Base-by-base conservation (phyloP, 2,888 invertebrate species). In the Lamellibrachia columna region DNA sequence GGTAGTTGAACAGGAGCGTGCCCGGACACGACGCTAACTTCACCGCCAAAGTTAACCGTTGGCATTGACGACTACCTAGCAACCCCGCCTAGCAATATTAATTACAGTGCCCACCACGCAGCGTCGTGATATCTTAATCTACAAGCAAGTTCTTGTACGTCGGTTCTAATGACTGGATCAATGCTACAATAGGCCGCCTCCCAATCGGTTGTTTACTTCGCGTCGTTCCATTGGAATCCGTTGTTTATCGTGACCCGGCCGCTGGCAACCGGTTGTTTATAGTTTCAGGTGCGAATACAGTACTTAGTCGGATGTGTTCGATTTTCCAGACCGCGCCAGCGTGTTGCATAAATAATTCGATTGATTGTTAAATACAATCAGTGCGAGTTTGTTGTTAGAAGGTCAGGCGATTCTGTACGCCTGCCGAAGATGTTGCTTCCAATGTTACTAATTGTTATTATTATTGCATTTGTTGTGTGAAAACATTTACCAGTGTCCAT, bases 231-330 rank as follows among this genome's bases (percentile, higher is more conserved):
- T 75, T 75, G 75, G 75, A 75, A 15, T 22, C 75, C 75, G n/a
- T 75, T 75, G 75, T 75, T 75, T 75, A 75, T n/a, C 22, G 75
- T 75, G 75, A 75, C 75, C 75, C 75, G 75, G 75, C 75, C 9
- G 15, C 15, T 75, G 22, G 22, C 75, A 75, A 75, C 75, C 75
- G 22, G 1, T 22, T 22, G 75, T 75, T 11, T 11, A 3, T 75
- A 75, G 22, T 75, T 75, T 75, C 75, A 75, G 75, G 75, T 75
- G 22, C 75, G 11, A n/a, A 6, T 22, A 60, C n/a, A 11, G 22
- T n/a, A 75, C 22, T 15, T 75, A n/a, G 22, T 4, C 22, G 1
- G 75, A 22, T 4, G 6, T 6, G 75, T 75, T 15, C n/a, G 22
- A 22, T 22, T 22, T 22, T 15, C 11, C 15, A 11, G 58, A 58